Conservation (phyloP, 2,888 invertebrate species). For the Thymelicus sylvestris region DNA sequence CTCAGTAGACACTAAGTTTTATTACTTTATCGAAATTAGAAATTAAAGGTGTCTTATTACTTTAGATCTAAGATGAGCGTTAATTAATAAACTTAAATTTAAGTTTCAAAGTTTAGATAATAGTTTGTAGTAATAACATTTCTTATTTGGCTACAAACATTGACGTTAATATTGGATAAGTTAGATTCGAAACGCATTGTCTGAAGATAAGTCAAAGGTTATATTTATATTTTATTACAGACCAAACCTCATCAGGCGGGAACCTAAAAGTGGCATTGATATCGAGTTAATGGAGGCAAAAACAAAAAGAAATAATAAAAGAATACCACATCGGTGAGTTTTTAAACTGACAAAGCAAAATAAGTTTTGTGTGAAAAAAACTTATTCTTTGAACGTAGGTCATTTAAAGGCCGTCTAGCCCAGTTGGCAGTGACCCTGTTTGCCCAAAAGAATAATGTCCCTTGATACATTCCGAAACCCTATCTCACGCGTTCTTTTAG, state of each 20-base stretch:
- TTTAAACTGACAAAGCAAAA: not conserved
- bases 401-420: too few species aligned
- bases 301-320: too few species aligned
- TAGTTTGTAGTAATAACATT: not conserved
- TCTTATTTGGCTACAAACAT: not conserved
- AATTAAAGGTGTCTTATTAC: not conserved
- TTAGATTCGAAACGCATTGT: too few species aligned
- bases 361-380: too few species aligned
- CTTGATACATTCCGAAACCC: too few species aligned
- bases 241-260: not conserved
- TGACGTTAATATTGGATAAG: not conserved
- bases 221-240: not conserved
- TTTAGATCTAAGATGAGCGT: not conserved
- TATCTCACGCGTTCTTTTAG: too few species aligned
- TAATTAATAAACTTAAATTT: not conserved
- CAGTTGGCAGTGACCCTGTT: too few species aligned
- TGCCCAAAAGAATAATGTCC: too few species aligned
- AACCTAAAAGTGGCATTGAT: not conserved
- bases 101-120: not conserved
- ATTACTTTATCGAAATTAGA: not conserved
- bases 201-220: too few species aligned
- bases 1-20: not conserved
- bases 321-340: not conserved
- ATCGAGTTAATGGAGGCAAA: too few species aligned
- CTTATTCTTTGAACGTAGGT: too few species aligned